These are phyloP conservation scores for Drosophila lacicola DNA, from an alignment of 2,888 invertebrate species.

Conservation along the genomic window DNA sequence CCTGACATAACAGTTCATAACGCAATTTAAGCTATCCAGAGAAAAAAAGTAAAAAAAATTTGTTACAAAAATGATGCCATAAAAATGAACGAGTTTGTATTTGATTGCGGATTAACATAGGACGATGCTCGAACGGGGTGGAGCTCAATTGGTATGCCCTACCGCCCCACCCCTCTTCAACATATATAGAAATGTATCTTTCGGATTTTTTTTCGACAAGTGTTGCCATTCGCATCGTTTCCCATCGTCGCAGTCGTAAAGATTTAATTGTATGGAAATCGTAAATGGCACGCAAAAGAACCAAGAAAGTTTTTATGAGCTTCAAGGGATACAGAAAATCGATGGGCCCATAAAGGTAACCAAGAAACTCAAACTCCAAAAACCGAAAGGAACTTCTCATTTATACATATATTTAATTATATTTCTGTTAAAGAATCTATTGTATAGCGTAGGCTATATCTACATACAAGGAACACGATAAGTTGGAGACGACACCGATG, in stretches of 20 bases:
- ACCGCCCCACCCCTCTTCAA: background rate
- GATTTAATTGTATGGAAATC: conserved; percentile 81
- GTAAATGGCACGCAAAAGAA: conserved; percentile 75
- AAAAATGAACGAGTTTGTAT: conserved; percentile 60
- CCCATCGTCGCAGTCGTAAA: conserved; percentile 67
- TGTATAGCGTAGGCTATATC: conserved; percentile 4
- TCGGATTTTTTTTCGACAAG: conserved; percentile 23
- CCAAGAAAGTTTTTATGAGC: conserved; percentile 64
- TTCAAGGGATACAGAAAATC: conserved; percentile 47
- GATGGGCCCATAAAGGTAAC: conserved; percentile 53
- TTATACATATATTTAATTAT: conserved; percentile 16
- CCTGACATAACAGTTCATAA: conserved; percentile 78
- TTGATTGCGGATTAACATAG: conserved; percentile 69
- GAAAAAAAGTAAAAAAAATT: conserved; percentile 46
- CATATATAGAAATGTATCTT: conserved; percentile 46
- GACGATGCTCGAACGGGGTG: conserved; percentile 23
- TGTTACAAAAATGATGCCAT: conserved; percentile 62
- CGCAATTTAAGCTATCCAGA: conserved; percentile 65
- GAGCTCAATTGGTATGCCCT: conserved; percentile 24
- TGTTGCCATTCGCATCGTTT: conserved; percentile 50
- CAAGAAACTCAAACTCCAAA: conserved; percentile 9
- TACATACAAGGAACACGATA: conserved; percentile 27
- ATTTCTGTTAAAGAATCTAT: conserved; percentile 10
- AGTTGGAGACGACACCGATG: conserved; percentile 28
- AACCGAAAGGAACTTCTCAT: conserved; percentile 9